Base-by-base conservation (phyloP, 2,797 vertebrate genomes). In the Malacoctenus gilli region DNA sequence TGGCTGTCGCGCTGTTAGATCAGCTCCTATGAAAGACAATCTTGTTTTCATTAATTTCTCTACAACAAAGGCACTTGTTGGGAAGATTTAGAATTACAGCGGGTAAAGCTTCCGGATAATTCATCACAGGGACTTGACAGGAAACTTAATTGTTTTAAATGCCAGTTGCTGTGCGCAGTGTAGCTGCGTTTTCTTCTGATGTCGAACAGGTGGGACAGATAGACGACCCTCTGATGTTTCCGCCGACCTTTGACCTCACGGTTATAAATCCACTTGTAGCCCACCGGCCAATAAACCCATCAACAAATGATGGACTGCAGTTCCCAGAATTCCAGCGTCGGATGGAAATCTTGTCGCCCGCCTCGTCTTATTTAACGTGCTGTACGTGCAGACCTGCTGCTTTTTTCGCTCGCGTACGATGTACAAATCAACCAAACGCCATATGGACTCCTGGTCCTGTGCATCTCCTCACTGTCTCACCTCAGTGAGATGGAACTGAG, bases 21-120 rank as follows among this genome's bases (percentile, higher is more conserved):
- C 97, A 95, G 94, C 95, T 94, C 93, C 94, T 95, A 96, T 98
- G 95, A 98, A 99, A 97, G 96, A 97, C 95, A 97, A 98, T 97
- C 96, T 97, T 97, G 96, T 97, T 98, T 97, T 95, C 96, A 98
- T 99, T 98, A 98, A 98, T 97, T 98, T 95, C 93, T 94, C 93
- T 94, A 96, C 96, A 95, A 97, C 96, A 96, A 97, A 98, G 95
- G 95, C 94, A 96, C 95, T 98, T 98, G 96, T 97, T 97, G 96
- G 95, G 95, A 98, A 98, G 95, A 98, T 96, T 96, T 94, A 91
- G 95, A 96, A 96, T 97, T 95, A 96, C 94, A 92, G 95, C 94
- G 93, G 94, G 67, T 84, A 89, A 95, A 95, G 95, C 95, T 95
- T 95, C 95, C 93, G 95, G 95, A 97, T 98, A 98, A 98, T 98